Conservation (phyloP, 2,113 vertebrate genomes). For the Tringa solitaria region DNA sequence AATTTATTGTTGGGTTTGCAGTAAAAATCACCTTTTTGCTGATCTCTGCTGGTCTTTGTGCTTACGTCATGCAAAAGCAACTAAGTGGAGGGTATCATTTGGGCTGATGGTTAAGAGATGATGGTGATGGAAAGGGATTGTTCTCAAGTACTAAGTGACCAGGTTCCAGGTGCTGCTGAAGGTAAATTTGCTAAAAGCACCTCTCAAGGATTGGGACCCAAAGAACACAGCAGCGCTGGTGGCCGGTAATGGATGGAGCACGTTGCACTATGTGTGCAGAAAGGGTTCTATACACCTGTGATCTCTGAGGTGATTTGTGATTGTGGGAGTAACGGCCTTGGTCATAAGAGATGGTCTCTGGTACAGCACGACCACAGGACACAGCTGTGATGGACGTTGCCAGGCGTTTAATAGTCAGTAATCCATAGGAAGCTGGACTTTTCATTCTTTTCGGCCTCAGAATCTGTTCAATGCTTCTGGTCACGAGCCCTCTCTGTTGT, state of each 20-base stretch:
- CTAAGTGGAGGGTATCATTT: background rate
- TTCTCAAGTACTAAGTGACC: background rate
- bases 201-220: background rate
- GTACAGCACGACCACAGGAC: background rate
- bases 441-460: background rate
- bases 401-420: background rate
- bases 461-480: background rate
- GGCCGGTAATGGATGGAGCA: too few species aligned
- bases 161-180: background rate
- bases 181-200: background rate
- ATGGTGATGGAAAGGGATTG: background rate
- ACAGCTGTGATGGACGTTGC: background rate
- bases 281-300: background rate
- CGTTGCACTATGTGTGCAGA: background rate
- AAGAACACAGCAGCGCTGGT: background rate
- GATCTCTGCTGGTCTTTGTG: background rate
- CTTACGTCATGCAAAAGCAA: background rate
- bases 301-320: background rate
- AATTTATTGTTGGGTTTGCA: background rate
- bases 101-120: background rate
- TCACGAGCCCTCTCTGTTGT: background rate
- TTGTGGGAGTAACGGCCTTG: background rate
- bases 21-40: background rate
- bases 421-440: background rate
- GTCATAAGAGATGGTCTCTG: background rate